Conservation (phyloP, 23 tunicate species). For the Diplosoma virens region DNA sequence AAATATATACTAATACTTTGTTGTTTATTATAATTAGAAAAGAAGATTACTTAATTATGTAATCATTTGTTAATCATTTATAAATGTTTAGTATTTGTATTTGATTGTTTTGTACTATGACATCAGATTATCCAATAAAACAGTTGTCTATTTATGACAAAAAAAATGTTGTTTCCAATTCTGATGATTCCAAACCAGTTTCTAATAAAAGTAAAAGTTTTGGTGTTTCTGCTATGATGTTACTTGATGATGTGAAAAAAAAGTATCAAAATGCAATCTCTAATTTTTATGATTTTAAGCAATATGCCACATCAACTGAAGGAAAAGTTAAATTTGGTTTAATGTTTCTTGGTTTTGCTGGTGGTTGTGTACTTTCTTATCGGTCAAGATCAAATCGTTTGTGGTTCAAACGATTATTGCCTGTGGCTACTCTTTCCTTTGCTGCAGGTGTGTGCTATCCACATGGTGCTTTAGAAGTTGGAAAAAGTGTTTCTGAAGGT, state of each 20-base stretch:
- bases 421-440: conserved; percentile 17
- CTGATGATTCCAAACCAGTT: too few relatives aligned
- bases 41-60: too few relatives aligned
- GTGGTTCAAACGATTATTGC: conserved; percentile 29
- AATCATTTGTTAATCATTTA: too few relatives aligned
- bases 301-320: conserved; percentile 27
- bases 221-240: conserved; percentile 17
- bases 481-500: background rate
- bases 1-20: too few relatives aligned
- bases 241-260: conserved; percentile 19
- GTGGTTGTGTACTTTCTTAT: conserved; percentile 8
- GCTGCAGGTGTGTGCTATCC: conserved; percentile 35
- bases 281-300: background rate
- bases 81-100: too few relatives aligned
- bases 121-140: too few relatives aligned
- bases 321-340: conserved; percentile 37
- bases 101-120: too few relatives aligned
- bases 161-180: too few relatives aligned
- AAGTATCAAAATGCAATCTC: conserved; percentile 17
- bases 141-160: too few relatives aligned
- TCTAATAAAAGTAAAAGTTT: background rate
- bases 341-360: conserved; percentile 18
- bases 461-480: background rate
- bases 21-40: too few relatives aligned
- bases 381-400: conserved; percentile 15